Evolutionary conservation across 2,797 vertebrate species (phyloP), one percentile per base, ranked within the genome.

Genomic region (Ctenopoma kingsleyae): DNA sequence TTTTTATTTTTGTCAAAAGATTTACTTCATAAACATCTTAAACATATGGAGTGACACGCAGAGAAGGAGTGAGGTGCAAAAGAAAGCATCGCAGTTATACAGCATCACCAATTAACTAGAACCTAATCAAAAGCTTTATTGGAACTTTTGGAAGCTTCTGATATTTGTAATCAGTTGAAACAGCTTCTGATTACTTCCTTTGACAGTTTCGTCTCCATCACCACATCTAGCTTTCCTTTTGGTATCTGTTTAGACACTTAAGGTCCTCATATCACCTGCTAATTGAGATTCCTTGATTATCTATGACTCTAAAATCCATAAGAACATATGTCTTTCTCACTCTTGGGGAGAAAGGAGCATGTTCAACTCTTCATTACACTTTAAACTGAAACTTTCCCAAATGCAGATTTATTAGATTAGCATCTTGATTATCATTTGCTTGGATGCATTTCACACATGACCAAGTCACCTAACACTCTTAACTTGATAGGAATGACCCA

Each of bases 391-490:
- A 59, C 38, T 36, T 56, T 35, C 61, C 51, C 44, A 60, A 75
- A 65, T 78, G 72, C 43, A 66, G 63, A 80, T 83, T 78, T 70
- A 50, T 77, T 55, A 50, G 43, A 77, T 87, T 78, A 85, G 81
- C 78, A 64, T 89, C 86, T 85, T 73, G 67, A 85, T 87, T 51
- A 78, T 73, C 62, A 25, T 81, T 72, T 57, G 78, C 80, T 69
- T 73, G 75, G 76, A 72, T 73, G 79, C 80, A 74, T 81, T 81
- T 84, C 67, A 76, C 88, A 78, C 81, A 65, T 60, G 85, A 71
- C 61, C 76, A 47, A 76, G 66, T 61, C 85, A 61, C 85, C 88
- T 84, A 74, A 66, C 72, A 57, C 81, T 56, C 73, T 44, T 62
- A 12, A 23, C 67, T 76, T 78, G 88, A 85, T 80, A 76, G 72